These are phyloP conservation scores for Penaeus chinensis DNA, from an alignment of 1,140 invertebrate species.

Conservation along the genomic window DNA sequence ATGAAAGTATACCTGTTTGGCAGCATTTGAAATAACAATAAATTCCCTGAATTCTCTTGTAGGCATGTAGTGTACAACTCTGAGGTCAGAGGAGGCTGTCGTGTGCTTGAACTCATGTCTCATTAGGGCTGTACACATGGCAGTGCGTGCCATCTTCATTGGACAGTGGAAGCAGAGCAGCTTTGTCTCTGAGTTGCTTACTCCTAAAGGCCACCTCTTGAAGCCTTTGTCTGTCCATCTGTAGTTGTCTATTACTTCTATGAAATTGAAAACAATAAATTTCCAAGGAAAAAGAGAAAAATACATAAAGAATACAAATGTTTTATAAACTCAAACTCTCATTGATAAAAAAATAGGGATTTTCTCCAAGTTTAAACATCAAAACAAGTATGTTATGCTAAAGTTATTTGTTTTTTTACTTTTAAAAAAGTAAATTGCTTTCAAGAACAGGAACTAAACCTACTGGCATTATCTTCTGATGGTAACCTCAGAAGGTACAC, in stretches of 20 bases:
- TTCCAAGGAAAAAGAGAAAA: background rate
- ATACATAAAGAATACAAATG: no score
- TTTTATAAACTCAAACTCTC: no score
- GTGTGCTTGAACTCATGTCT: constrained; percentile 45
- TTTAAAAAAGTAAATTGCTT: background rate
- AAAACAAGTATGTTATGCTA: no score
- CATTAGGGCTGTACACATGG: constrained; percentile 37
- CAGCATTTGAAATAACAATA: constrained; percentile 47
- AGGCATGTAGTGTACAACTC: constrained; percentile 51
- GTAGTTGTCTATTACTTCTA: constrained; percentile 44
- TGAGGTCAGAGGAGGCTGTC: constrained; percentile 14
- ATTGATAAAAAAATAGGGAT: no score
- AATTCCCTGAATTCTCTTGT: constrained; percentile 47
- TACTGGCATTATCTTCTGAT: constrained; percentile 34
- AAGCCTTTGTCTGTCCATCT: constrained; percentile 46
- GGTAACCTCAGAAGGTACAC: constrained; percentile 46
- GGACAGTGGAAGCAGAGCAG: constrained; percentile 39
- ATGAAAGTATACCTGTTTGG: constrained; percentile 27
- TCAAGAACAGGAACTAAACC: background rate
- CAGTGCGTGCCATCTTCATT: constrained; percentile 35
- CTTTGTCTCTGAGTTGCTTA: constrained; percentile 3
- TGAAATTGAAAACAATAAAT: background rate
- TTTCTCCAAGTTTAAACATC: no score
- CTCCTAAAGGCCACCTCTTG: constrained; percentile 37
- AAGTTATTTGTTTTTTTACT: background rate